A percentile compares a stretch with the other conserved stretches of the same genome.
Conservation (phyloP, 2,113 vertebrate genomes). For the Varanus salvator region DNA sequence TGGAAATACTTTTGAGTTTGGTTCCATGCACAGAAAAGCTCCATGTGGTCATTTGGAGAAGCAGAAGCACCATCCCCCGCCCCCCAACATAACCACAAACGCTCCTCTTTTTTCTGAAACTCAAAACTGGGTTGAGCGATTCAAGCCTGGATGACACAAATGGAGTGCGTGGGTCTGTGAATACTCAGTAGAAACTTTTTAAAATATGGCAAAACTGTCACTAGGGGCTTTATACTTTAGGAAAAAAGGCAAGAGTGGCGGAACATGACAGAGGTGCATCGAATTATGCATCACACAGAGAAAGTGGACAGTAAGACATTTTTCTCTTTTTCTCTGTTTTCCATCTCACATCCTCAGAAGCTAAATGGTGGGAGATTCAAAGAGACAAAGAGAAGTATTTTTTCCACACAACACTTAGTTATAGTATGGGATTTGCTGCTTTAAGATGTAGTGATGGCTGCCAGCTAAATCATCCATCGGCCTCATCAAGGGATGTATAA, state of each 20-base stretch:
- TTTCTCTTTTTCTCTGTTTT: background rate
- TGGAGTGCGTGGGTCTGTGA: background rate
- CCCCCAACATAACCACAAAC: background rate
- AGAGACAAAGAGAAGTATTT: background rate
- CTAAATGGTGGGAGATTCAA: background rate
- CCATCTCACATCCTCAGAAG: too few relatives aligned
- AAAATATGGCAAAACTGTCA: background rate
- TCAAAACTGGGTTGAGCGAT: background rate
- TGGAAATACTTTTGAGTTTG: constrained; percentile 13
- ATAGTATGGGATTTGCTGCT: too few relatives aligned
- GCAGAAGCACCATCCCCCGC: background rate
- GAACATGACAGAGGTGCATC: background rate
- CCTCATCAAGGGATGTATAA: too few relatives aligned
- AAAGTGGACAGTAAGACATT: background rate
- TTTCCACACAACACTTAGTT: background rate
- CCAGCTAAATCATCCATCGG: too few relatives aligned
- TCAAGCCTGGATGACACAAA: background rate
- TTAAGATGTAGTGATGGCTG: too few relatives aligned
- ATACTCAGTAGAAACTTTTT: background rate
- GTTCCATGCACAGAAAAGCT: background rate
- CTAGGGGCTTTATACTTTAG: background rate
- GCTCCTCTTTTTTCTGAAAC: background rate
- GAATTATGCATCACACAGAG: background rate
- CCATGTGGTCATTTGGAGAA: background rate
- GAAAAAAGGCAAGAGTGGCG: too few relatives aligned